Evolutionary conservation across 2,888 invertebrate genomes (phyloP).

Genomic region (Exocentrus adspersus): DNA sequence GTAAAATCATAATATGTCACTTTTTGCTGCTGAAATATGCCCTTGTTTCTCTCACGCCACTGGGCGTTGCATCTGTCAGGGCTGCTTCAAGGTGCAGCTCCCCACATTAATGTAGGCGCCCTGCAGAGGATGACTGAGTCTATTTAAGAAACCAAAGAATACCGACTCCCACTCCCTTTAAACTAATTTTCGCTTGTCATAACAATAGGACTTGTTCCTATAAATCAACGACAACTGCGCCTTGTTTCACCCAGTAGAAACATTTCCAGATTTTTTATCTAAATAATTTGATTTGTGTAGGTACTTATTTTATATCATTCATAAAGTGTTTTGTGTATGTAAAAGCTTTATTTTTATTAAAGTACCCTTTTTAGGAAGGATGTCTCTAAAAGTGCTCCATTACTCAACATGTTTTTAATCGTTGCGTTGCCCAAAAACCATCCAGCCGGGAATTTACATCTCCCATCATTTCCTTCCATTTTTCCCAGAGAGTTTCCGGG

Average conservation of each 20-base stretch:
- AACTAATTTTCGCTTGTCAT: slow-evolving; percentile 53
- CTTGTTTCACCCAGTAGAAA: background rate
- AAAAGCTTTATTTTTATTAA: too few species aligned
- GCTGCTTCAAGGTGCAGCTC: slow-evolving; percentile 43
- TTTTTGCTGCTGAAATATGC: too few species aligned
- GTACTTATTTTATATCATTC: background rate
- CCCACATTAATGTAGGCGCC: slow-evolving; percentile 36
- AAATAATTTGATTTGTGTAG: too few species aligned
- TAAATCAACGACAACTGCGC: slow-evolving; percentile 45
- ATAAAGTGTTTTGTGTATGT: too few species aligned
- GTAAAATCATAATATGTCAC: too few species aligned
- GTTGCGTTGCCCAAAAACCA: too few species aligned
- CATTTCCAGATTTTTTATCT: too few species aligned
- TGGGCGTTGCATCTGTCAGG: slow-evolving; percentile 19
- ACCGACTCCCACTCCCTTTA: slow-evolving; percentile 40
- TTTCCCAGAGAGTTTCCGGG: background rate
- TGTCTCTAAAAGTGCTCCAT: too few species aligned
- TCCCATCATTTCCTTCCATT: background rate
- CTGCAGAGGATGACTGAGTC: slow-evolving; percentile 34
- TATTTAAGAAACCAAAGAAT: slow-evolving; percentile 37
- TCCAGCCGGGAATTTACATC: background rate
- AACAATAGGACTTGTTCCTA: slow-evolving; percentile 47
- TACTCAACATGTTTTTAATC: too few species aligned
- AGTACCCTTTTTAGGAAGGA: too few species aligned
- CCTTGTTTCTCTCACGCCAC: background rate